A percentile compares a stretch with the other conserved stretches of the same genome.
Conservation (phyloP, 2,797 vertebrate genomes). For the Salarias fasciatus region DNA sequence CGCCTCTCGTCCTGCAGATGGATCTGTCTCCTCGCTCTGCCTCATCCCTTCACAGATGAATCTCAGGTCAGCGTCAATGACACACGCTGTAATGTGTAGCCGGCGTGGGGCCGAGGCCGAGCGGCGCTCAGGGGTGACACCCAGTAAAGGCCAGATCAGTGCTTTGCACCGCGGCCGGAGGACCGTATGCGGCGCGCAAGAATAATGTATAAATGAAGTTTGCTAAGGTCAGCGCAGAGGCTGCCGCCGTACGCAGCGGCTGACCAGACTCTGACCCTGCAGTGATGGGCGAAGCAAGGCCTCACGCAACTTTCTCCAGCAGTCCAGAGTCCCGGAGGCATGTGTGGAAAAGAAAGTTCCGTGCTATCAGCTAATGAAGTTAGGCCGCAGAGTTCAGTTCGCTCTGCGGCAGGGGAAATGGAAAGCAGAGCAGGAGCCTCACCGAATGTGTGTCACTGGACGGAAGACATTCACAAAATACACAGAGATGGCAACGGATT, state of each 20-base stretch:
- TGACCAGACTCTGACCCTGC: slow-evolving; percentile 54
- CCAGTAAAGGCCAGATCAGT: slow-evolving; percentile 43
- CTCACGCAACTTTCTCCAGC: slow-evolving; percentile 36
- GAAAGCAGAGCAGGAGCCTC: slow-evolving; percentile 2
- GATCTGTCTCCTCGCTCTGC: slow-evolving; percentile 44
- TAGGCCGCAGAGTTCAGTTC: slow-evolving; percentile 20
- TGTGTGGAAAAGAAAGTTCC: slow-evolving; percentile 5
- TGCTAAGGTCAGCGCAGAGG: slow-evolving; percentile 51
- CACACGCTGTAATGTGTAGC: slow-evolving; percentile 32
- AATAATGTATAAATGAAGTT: slow-evolving; percentile 50
- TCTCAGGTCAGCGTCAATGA: slow-evolving; percentile 51
- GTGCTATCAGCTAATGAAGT: slow-evolving; percentile 28
- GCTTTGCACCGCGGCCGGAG: too few species aligned
- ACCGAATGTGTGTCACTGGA: slow-evolving; percentile 3
- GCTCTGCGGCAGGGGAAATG: slow-evolving; percentile 20
- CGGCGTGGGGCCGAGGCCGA: slow-evolving; percentile 25
- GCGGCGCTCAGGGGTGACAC: slow-evolving; percentile 59
- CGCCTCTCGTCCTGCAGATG: slow-evolving; percentile 57
- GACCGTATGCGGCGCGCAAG: slow-evolving; percentile 33
- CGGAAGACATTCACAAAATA: slow-evolving; percentile 16
- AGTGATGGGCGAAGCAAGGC: slow-evolving; percentile 26
- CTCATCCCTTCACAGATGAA: slow-evolving; percentile 53
- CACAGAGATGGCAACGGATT: slow-evolving; percentile 1
- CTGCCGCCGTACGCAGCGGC: slow-evolving; percentile 10
- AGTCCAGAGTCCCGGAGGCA: too few species aligned